Evolutionary conservation across 30 jellyfish, hydroid and myxozoan species (phyloP), one percentile per base, ranked within the genome.

Genomic region (Turritopsis rubra): DNA sequence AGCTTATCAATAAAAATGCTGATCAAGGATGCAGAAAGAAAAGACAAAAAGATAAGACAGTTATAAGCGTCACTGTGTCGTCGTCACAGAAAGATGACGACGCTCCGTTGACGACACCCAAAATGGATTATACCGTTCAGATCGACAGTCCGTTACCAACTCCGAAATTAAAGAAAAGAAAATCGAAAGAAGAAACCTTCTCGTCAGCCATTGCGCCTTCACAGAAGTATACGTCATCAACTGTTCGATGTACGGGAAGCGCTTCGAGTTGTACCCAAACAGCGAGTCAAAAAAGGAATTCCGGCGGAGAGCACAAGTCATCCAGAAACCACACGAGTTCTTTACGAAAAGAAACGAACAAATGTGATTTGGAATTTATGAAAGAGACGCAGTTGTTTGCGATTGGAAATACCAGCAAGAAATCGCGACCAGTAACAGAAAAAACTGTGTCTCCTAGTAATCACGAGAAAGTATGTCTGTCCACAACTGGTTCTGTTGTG

Each of bases 31-130:
- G 23, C 0, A 0, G 17, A 22, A 68, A 68, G 21, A 68, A 68
- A 19, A 16, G 28, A 68, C 77, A 27, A 22, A 68, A 68, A 68
- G 77, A 68, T 27, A 68, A 68, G 30, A 68, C 77, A 9, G 77
- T 68, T 8, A 68, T 68, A n/a, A 68, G 77, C 21, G 77, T 68
- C 31, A 68, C 77, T 7, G 77, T 68, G 28, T 68, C 77, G 30
- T 68, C 77, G 9, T 68, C 77, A 68, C 77, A 68, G 30, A 1
- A 68, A 68, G 77, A n/a, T 27, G 77, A 68, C 7, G 30, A 68
- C 30, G 13, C 13, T 13, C 5, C 13, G 9, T 41, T 41, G 13
- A 41, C 60, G 60, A 41, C 60, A 41, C 28, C 28, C 28, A 68
- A 68, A 27, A 27, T 68, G 7, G 77, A 68, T 19, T 68, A 68